phyloP scores from a whole-genome alignment of 1,140 invertebrate genomes.

The Cydia fagiglandana region DNA sequence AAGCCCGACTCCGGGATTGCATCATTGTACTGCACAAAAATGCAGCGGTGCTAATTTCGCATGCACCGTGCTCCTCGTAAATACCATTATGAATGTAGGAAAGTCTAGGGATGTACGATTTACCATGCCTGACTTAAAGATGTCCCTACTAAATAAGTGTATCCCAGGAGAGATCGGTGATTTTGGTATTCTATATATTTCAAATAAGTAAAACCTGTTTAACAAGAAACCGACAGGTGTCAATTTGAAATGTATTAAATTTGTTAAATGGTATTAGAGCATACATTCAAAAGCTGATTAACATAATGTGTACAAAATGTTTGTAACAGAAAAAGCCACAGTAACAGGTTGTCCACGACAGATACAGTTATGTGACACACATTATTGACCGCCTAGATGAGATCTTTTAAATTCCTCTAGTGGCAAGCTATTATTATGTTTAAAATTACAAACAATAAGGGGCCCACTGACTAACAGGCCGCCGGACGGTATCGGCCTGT shows the following conservation, averaged over 20 bases:
- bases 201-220: no score
- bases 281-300: background rate
- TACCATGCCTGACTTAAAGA: constrained; percentile 44
- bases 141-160: constrained; percentile 32
- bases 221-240: constrained; percentile 33
- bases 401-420: constrained; percentile 28
- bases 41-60: constrained; percentile 63
- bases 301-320: constrained; percentile 39
- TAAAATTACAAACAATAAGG: constrained; percentile 15
- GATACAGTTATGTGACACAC: constrained; percentile 59
- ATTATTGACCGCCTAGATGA: constrained; percentile 39
- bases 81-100: constrained; percentile 59
- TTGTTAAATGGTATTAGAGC: background rate
- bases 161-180: no score
- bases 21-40: constrained; percentile 67
- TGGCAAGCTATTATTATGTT: background rate
- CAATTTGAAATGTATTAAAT: constrained; percentile 43
- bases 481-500: no score
- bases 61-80: constrained; percentile 53
- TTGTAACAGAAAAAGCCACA: constrained; percentile 21
- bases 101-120: constrained; percentile 39
- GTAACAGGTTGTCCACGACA: constrained; percentile 57
- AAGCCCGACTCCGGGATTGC: constrained; percentile 62
- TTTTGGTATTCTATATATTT: no score
- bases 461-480: no score